Percentiles rank a stretch among this genome's conserved stretches.
Conservation (phyloP, 2,888 invertebrate species). For the Mesorhabditis belari region DNA sequence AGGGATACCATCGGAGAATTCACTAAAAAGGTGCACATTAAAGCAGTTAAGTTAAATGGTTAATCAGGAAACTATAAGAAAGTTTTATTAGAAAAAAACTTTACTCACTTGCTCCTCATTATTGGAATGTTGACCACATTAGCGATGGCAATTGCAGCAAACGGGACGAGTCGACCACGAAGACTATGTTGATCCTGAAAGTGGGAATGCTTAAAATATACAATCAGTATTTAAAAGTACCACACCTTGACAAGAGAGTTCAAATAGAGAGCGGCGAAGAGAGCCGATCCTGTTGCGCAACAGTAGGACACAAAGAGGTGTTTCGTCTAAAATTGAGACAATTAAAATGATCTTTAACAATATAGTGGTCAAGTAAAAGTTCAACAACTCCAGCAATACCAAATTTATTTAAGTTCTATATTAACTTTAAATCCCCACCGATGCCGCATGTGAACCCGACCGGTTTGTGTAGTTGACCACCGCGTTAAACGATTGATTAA, state of each 20-base stretch:
- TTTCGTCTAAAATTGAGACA: neutral
- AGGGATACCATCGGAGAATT: constrained; percentile 24
- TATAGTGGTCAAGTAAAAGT: too few relatives aligned
- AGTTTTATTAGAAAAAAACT: neutral
- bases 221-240: neutral
- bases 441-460: constrained; percentile 40
- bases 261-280: constrained; percentile 22
- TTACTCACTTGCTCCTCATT: constrained; percentile 67
- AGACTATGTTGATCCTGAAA: constrained; percentile 63
- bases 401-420: too few relatives aligned
- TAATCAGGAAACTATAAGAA: neutral
- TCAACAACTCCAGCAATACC: too few relatives aligned
- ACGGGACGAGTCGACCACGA: constrained; percentile 80
- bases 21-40: constrained; percentile 11
- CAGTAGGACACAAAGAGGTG: constrained; percentile 56
- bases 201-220: neutral
- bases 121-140: constrained; percentile 92
- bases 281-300: constrained; percentile 27
- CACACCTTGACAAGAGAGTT: constrained; percentile 20
- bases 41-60: neutral
- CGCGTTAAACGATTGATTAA: constrained; percentile 71
- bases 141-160: constrained; percentile 87
- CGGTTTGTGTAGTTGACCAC: constrained; percentile 97
- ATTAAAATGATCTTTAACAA: neutral
- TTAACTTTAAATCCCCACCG: neutral